These are phyloP conservation scores for Orchestes rusci DNA, from an alignment of 2,888 invertebrate genomes.

Conservation along the genomic window DNA sequence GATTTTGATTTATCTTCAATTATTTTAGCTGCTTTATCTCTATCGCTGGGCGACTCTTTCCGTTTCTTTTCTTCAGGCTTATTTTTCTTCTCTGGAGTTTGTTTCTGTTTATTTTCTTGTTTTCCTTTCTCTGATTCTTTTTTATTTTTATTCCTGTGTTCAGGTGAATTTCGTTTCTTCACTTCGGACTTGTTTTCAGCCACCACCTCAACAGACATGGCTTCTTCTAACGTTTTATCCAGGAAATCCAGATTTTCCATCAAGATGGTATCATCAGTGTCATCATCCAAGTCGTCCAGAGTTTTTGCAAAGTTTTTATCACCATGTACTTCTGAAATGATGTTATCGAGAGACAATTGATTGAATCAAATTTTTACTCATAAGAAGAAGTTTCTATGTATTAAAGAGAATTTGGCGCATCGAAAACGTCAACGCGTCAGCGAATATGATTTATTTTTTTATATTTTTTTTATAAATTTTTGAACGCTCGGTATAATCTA, in stretches of 20 bases:
- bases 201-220: slow-evolving; percentile 2
- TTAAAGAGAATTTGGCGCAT: too few species aligned
- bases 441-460: too few species aligned
- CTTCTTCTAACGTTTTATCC: slow-evolving; percentile 36
- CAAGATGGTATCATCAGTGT: slow-evolving; percentile 36
- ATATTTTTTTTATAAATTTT: too few species aligned
- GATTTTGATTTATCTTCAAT: neutral
- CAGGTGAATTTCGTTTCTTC: neutral
- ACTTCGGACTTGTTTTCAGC: neutral
- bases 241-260: slow-evolving; percentile 34
- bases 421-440: too few species aligned
- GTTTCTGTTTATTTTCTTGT: too few species aligned
- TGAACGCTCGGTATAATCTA: too few species aligned
- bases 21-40: too few species aligned
- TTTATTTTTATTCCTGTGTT: too few species aligned
- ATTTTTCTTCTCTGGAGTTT: too few species aligned
- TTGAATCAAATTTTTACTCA: neutral
- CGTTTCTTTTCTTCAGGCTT: too few species aligned
- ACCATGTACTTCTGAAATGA: slow-evolving; percentile 49
- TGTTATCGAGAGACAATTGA: neutral
- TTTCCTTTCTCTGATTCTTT: too few species aligned
- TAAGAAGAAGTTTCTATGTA: neutral
- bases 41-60: too few species aligned
- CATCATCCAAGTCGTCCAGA: slow-evolving; percentile 57
- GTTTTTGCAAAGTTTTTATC: slow-evolving; percentile 67